Evolutionary conservation across 2,113 vertebrate species (phyloP).

Genomic region (Solea solea): DNA sequence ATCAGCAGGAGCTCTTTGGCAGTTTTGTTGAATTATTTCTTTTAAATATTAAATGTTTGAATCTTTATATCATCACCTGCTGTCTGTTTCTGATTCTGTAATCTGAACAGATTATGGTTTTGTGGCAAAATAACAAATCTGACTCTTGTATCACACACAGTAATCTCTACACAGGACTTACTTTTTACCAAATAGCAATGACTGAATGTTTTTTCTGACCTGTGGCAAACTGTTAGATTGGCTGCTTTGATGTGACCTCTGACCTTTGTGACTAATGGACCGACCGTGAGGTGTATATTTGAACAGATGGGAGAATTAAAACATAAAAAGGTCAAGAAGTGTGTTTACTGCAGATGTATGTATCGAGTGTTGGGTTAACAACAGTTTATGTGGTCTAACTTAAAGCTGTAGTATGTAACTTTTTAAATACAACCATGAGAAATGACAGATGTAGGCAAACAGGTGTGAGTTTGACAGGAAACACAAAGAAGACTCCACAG

Average conservation of each 20-base stretch:
- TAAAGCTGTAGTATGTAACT: no score
- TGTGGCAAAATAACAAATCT: not conserved
- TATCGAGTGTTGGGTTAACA: slow-evolving; percentile 34
- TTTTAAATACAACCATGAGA: no score
- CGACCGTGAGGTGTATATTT: slow-evolving; percentile 61
- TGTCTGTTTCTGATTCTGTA: no score
- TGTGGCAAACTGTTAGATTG: slow-evolving; percentile 7
- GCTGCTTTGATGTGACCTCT: slow-evolving; percentile 33
- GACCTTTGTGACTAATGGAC: slow-evolving; percentile 25
- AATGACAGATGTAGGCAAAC: no score
- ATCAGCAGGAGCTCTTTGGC: no score
- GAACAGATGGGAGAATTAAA: slow-evolving; percentile 44
- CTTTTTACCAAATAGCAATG: slow-evolving; percentile 26
- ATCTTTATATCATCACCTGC: not conserved
- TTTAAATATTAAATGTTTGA: no score
- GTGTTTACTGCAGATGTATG: slow-evolving; percentile 16
- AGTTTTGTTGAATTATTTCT: no score
- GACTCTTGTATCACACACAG: not conserved
- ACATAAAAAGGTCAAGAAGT: slow-evolving; percentile 27
- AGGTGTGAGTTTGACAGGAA: no score
- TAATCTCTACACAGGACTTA: slow-evolving; percentile 1
- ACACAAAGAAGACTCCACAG: no score
- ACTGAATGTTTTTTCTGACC: slow-evolving; percentile 35
- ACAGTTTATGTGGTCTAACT: slow-evolving; percentile 45
- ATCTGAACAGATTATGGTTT: slow-evolving; percentile 17